Conservation (phyloP, 2,113 vertebrate genomes). For the Tichodroma muraria region DNA sequence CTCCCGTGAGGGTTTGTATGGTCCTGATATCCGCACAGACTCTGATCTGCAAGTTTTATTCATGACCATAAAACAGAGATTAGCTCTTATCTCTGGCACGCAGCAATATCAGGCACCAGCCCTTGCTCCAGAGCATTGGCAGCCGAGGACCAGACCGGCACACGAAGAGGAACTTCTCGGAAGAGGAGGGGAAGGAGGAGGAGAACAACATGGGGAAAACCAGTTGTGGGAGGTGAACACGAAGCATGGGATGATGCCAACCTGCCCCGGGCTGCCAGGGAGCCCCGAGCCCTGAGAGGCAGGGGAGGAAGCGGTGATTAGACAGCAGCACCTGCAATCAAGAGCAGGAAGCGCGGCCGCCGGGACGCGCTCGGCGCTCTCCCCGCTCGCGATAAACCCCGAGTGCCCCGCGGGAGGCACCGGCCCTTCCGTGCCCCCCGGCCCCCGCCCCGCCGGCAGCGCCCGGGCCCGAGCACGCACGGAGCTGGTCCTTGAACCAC, state of each 20-base stretch:
- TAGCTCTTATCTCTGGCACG: conserved; percentile 57
- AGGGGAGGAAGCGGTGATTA: conserved; percentile 33
- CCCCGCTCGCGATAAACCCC: not conserved
- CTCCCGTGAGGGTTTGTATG: not conserved
- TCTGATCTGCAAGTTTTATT: conserved; percentile 37
- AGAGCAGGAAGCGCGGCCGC: conserved; percentile 2
- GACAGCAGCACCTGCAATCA: conserved; percentile 19
- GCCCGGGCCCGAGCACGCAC: rapidly evolving
- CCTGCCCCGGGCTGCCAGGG: not conserved
- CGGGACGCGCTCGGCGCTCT: not conserved
- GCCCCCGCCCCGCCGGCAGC: too few relatives aligned
- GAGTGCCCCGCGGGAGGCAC: not conserved
- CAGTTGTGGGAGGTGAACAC: not conserved
- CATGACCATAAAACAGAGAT: conserved; percentile 27
- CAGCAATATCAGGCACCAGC: conserved; percentile 6
- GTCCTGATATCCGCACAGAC: conserved; percentile 16
- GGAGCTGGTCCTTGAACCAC: not conserved
- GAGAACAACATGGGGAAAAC: not conserved
- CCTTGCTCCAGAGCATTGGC: not conserved
- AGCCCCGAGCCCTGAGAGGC: not conserved
- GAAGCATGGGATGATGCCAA: not conserved
- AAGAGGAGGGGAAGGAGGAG: not conserved
- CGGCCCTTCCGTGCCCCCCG: not conserved
- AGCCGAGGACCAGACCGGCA: not conserved
- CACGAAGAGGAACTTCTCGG: not conserved